Percentiles rank a stretch among this genome's conserved stretches.
These are phyloP conservation scores for Neolamprologus longior DNA, from an alignment of 2,113 vertebrate species.

Conservation along the genomic window DNA sequence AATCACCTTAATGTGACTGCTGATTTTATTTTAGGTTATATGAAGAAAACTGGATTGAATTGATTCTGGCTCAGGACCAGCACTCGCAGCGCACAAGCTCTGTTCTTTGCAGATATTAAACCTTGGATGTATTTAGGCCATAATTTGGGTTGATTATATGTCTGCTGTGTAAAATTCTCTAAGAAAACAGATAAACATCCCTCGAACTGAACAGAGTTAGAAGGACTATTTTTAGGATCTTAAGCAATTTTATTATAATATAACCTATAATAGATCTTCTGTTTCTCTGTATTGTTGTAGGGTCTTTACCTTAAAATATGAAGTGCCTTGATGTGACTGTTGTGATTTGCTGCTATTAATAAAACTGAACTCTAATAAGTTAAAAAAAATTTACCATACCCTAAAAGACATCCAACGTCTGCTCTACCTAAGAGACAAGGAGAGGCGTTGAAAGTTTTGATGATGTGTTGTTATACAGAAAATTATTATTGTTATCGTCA, in stretches of 20 bases:
- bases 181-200: background rate
- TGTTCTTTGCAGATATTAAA: background rate
- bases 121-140: background rate
- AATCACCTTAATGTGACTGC: background rate
- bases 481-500: background rate
- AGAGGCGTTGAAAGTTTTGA: background rate
- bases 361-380: background rate
- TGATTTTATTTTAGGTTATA: background rate
- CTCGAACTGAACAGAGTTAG: background rate
- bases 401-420: background rate
- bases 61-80: background rate
- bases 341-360: background rate
- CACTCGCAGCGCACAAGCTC: background rate
- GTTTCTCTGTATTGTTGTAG: background rate
- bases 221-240: background rate
- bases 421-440: conserved; percentile 64
- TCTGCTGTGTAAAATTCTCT: background rate
- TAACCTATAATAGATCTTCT: background rate
- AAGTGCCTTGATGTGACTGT: background rate
- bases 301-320: background rate
- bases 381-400: background rate
- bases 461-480: background rate
- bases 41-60: background rate
- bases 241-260: background rate
- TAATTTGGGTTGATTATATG: background rate